Evolutionary conservation across 92 coral and sea anemone genomes (phyloP), one percentile per base, ranked within the genome.

Genomic region (Blastomussa wellsi): DNA sequence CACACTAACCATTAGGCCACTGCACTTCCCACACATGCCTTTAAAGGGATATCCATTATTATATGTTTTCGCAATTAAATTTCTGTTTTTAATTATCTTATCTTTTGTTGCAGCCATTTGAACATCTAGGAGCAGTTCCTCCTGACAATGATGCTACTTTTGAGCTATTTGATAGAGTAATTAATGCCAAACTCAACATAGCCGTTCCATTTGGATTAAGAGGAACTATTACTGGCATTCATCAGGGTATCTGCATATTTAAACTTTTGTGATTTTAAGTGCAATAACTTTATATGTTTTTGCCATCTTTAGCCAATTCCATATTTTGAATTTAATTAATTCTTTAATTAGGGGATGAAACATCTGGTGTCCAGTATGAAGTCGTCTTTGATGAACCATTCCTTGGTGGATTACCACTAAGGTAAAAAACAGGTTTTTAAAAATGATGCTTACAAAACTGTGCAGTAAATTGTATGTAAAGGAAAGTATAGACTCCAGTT

Each of bases 211-310:
- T 91, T 74, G 98, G 97, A 15, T 78, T 93, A 65, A 82, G 96
- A 82, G 99, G 99, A 41, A 96, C 99, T 16, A 83, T 96, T 42
- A 92, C 86, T 31, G 99, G 99, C 72, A 89, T 96, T 59, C 99
- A 96, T 55, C 85, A 79, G 85, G 99, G 99, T 96, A 74, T 14
- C 32, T 39, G n/a, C 19, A 20, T 10, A 11, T 29, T 65, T 47
- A 37, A 13, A 15, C 33, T 24, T 77, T 77, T 77, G 32, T 10
- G 57, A 24, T 78, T 35, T 55, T 49, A 47, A 1, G 0, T 16
- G 76, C 49, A 47, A 48, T n/a, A 9, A 33, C 38, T 70, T 8
- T 3, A 17, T 8, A 20, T 55, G 62, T 51, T 10, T 51, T 1
- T 51, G 19, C 57, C 57, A 51, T 19, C 20, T 15, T 51, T 51